phyloP scores from a whole-genome alignment of 1,140 invertebrate species.

The Drosophila elegans region DNA sequence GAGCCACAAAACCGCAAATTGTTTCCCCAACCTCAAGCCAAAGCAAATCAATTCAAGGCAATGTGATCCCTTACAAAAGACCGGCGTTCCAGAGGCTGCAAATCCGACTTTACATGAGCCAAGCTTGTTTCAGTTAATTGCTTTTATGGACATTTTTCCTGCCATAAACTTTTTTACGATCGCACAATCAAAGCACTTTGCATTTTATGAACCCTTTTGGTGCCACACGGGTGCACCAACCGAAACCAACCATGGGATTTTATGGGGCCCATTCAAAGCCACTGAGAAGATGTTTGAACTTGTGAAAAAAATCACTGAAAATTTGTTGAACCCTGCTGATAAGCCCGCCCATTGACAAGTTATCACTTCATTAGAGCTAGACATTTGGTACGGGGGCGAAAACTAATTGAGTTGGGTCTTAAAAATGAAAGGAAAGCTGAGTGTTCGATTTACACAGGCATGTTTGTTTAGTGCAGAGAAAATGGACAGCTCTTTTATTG shows the following conservation, averaged over 20 bases:
- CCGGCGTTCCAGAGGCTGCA: slow-evolving; percentile 24
- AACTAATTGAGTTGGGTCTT: slow-evolving; percentile 15
- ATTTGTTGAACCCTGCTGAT: slow-evolving; percentile 66
- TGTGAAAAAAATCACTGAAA: slow-evolving; percentile 74
- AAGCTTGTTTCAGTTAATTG: slow-evolving; percentile 64
- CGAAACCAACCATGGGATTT: slow-evolving; percentile 36
- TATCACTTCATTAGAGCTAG: slow-evolving; percentile 71
- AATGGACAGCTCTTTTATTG: slow-evolving; percentile 5
- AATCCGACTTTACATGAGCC: slow-evolving; percentile 21
- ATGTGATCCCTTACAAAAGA: slow-evolving; percentile 33
- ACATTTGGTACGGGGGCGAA: slow-evolving; percentile 1
- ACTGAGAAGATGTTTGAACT: slow-evolving; percentile 54
- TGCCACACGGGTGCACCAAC: slow-evolving; percentile 31
- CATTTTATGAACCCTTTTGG: slow-evolving; percentile 64
- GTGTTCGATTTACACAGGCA: slow-evolving; percentile 14
- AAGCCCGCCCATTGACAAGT: slow-evolving; percentile 40
- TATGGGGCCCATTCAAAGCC: slow-evolving; percentile 61
- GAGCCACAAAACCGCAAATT: slow-evolving; percentile 69
- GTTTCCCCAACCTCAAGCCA: slow-evolving; percentile 42
- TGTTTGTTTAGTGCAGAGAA: slow-evolving; percentile 7
- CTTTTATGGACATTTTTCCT: slow-evolving; percentile 68
- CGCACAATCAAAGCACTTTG: slow-evolving; percentile 77
- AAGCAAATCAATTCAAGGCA: slow-evolving; percentile 55
- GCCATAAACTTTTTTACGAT: slow-evolving; percentile 70
- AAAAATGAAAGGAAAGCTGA: neutral